Conservation (phyloP, 2,888 invertebrate genomes). For the Napeogenes sylphis region DNA sequence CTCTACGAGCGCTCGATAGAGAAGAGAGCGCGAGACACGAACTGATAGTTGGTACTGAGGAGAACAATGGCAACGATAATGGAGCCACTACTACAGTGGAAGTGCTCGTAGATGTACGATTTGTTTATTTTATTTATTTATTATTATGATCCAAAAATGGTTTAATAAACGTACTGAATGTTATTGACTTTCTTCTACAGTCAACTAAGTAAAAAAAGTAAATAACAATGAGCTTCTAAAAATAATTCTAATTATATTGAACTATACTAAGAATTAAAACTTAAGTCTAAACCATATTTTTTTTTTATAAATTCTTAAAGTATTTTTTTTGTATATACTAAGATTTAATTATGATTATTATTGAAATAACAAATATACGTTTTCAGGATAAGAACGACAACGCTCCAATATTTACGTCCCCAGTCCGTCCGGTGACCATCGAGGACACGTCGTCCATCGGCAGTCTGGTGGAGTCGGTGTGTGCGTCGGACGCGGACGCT, state of each 20-base stretch:
- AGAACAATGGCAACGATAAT: constrained; percentile 83
- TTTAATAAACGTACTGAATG: too few relatives aligned
- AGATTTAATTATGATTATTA: neutral
- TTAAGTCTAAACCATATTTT: too few relatives aligned
- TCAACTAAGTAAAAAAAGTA: too few relatives aligned
- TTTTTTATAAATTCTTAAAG: too few relatives aligned
- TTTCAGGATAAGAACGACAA: constrained; percentile 91
- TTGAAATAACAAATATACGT: neutral
- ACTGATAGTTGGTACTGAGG: constrained; percentile 88
- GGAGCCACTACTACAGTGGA: constrained; percentile 87
- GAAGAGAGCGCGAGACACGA: constrained; percentile 86
- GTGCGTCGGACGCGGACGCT: constrained; percentile 90
- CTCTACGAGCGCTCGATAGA: constrained; percentile 85
- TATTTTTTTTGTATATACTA: neutral
- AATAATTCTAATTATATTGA: too few relatives aligned
- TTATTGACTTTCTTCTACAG: too few relatives aligned
- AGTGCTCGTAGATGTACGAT: constrained; percentile 81
- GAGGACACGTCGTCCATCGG: constrained; percentile 91
- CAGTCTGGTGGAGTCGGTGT: constrained; percentile 85
- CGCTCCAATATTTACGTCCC: constrained; percentile 89
- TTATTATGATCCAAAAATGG: too few relatives aligned
- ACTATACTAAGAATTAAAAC: too few relatives aligned
- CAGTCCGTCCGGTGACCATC: constrained; percentile 88
- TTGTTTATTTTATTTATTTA: too few relatives aligned
- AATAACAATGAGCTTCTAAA: too few relatives aligned